Conservation (phyloP, 2,888 invertebrate species). For the Hemithea aestivaria region DNA sequence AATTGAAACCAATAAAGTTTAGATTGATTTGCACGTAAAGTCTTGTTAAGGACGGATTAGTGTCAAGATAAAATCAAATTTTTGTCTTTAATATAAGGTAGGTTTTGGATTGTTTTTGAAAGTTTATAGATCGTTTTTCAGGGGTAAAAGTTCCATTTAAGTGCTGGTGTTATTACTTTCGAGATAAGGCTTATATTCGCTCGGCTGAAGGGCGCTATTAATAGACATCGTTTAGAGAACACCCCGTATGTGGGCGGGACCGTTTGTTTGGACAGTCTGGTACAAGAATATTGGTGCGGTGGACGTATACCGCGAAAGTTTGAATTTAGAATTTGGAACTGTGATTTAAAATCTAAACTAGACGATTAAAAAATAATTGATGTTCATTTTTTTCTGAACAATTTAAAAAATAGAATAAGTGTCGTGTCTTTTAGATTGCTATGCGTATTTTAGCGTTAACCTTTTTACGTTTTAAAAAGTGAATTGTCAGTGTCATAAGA, state of each 20-base stretch:
- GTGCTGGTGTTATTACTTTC: conserved; percentile 47
- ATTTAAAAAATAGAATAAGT: too few species aligned
- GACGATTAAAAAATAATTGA: too few species aligned
- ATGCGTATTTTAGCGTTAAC: too few species aligned
- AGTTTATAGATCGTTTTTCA: conserved; percentile 1
- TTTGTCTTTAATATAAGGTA: conserved; percentile 10
- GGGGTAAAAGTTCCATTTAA: conserved; percentile 36
- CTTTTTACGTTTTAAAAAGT: conserved; percentile 2
- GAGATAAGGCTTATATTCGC: conserved; percentile 70
- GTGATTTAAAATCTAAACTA: conserved; percentile 10
- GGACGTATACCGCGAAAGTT: conserved; percentile 43
- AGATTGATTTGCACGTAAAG: conserved; percentile 10
- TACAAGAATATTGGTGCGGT: conserved; percentile 44
- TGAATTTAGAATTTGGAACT: conserved; percentile 13
- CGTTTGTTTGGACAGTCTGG: conserved; percentile 34
- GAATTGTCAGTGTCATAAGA: conserved; percentile 7
- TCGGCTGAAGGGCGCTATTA: conserved; percentile 49
- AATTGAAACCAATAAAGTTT: conserved; percentile 5
- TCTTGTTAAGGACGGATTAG: too few species aligned
- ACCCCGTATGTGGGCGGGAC: conserved; percentile 74
- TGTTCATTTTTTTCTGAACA: too few species aligned
- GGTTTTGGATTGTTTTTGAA: conserved; percentile 3
- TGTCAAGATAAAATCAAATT: too few species aligned
- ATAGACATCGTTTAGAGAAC: conserved; percentile 68
- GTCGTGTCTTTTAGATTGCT: too few species aligned